Conservation (phyloP, 1,140 invertebrate species). For the Drosophila subobscura region DNA sequence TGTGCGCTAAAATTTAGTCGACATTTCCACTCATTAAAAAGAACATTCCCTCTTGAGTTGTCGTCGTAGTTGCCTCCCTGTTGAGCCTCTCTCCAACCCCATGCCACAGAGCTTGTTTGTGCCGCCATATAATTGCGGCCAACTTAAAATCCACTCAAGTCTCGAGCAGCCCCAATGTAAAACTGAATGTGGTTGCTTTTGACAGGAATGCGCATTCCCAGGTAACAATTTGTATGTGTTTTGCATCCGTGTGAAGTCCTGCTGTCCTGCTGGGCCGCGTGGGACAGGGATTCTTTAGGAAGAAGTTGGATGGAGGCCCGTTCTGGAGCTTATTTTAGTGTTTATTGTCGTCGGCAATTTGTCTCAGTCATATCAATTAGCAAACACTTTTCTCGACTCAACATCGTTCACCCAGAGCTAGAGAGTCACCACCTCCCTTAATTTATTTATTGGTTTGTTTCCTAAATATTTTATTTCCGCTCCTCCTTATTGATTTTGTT, state of each 20-base stretch:
- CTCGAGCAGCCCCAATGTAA: constrained; percentile 28
- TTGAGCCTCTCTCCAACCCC: constrained; percentile 13
- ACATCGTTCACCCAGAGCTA: too few species aligned
- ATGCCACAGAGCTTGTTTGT: constrained; percentile 46
- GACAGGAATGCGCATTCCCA: constrained; percentile 24
- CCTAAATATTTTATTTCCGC: constrained; percentile 60
- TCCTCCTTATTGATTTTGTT: constrained; percentile 53
- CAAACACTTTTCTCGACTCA: too few species aligned
- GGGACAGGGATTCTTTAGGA: too few species aligned
- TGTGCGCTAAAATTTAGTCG: constrained; percentile 54
- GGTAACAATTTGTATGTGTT: constrained; percentile 6
- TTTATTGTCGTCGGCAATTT: too few species aligned
- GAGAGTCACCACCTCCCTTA: constrained; percentile 12
- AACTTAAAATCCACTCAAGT: constrained; percentile 65
- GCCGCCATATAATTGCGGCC: constrained; percentile 59
- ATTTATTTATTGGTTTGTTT: constrained; percentile 63
- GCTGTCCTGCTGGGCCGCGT: too few species aligned
- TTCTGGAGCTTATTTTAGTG: too few species aligned
- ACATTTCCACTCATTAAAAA: constrained; percentile 68
- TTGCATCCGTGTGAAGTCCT: background rate
- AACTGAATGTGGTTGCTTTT: constrained; percentile 30
- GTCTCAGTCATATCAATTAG: too few species aligned
- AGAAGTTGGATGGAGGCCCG: too few species aligned
- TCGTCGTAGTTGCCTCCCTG: constrained; percentile 26
- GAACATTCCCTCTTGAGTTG: constrained; percentile 53